These are phyloP conservation scores for Hoplostethus mediterraneus DNA, from an alignment of 2,797 vertebrate genomes.

Conservation along the genomic window DNA sequence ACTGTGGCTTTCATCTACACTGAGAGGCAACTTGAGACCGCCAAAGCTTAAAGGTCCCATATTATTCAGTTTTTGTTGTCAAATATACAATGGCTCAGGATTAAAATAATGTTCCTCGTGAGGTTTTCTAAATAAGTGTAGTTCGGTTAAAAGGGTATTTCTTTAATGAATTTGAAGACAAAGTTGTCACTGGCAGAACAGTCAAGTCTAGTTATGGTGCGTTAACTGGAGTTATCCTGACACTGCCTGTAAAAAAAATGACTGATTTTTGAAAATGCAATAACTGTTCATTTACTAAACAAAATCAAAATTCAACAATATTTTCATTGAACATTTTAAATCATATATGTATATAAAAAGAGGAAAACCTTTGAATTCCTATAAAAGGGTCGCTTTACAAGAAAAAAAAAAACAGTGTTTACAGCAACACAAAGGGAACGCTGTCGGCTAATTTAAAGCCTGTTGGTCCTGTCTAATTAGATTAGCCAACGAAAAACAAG, in stretches of 20 bases:
- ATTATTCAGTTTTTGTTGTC: background rate
- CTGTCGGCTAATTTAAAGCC: background rate
- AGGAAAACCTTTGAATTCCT: too few relatives aligned
- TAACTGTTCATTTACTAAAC: too few relatives aligned
- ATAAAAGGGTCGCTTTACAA: background rate
- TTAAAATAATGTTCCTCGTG: background rate
- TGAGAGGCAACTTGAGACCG: background rate
- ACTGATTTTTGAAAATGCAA: too few relatives aligned
- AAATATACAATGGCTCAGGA: background rate
- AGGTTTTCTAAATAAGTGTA: background rate
- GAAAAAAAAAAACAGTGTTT: slow-evolving; percentile 6
- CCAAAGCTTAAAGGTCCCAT: background rate
- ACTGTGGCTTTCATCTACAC: slow-evolving; percentile 1
- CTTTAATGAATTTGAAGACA: background rate
- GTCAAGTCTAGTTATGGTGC: too few relatives aligned
- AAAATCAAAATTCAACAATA: too few relatives aligned
- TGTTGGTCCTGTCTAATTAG: slow-evolving; percentile 9
- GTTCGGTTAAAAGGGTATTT: background rate
- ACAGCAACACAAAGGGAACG: slow-evolving; percentile 19
- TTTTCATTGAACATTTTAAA: too few relatives aligned
- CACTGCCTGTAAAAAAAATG: too few relatives aligned
- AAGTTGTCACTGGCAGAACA: too few relatives aligned
- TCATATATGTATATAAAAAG: too few relatives aligned
- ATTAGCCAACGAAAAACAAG: slow-evolving; percentile 25
- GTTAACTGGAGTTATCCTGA: too few relatives aligned